phyloP scores from a whole-genome alignment of 2,888 invertebrate species.

The Cryptops parisi region DNA sequence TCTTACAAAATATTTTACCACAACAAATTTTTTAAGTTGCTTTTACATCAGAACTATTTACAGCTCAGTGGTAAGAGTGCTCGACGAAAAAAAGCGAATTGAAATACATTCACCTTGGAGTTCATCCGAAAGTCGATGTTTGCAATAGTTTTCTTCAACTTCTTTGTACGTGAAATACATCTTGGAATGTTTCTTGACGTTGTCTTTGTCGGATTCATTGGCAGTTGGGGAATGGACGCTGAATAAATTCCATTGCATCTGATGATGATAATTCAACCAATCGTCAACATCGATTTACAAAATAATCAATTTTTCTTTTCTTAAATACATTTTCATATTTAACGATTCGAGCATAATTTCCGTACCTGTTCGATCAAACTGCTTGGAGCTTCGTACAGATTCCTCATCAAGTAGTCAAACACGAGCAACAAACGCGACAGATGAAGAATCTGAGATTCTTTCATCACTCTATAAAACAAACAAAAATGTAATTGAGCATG shows the following conservation, averaged over 20 bases:
- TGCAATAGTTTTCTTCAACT: slow-evolving; percentile 52
- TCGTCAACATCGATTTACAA: too few species aligned
- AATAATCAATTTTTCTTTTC: too few species aligned
- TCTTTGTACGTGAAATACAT: slow-evolving; percentile 57
- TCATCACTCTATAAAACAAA: slow-evolving; percentile 31
- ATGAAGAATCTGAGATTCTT: slow-evolving; percentile 59
- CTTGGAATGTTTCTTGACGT: slow-evolving; percentile 12
- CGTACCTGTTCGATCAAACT: slow-evolving; percentile 68
- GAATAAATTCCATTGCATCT: slow-evolving; percentile 67
- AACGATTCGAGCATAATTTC: too few species aligned
- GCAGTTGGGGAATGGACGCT: slow-evolving; percentile 25
- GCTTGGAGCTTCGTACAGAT: slow-evolving; percentile 84
- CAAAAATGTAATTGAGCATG: slow-evolving; percentile 8
- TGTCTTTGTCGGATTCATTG: slow-evolving; percentile 21
- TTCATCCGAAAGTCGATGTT: slow-evolving; percentile 25
- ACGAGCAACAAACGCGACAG: slow-evolving; percentile 68
- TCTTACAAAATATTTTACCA: neutral
- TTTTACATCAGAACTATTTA: too few species aligned
- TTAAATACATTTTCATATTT: too few species aligned
- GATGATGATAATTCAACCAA: neutral
- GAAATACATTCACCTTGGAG: slow-evolving; percentile 24
- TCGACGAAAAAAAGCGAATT: too few species aligned
- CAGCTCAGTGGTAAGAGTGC: too few species aligned
- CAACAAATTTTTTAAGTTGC: slow-evolving; percentile 1
- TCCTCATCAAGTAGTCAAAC: slow-evolving; percentile 87